A percentile compares a stretch with the other conserved stretches of the same genome.
Evolutionary conservation across 2,888 invertebrate species (phyloP).

Genomic region (Allolobophora icterica): DNA sequence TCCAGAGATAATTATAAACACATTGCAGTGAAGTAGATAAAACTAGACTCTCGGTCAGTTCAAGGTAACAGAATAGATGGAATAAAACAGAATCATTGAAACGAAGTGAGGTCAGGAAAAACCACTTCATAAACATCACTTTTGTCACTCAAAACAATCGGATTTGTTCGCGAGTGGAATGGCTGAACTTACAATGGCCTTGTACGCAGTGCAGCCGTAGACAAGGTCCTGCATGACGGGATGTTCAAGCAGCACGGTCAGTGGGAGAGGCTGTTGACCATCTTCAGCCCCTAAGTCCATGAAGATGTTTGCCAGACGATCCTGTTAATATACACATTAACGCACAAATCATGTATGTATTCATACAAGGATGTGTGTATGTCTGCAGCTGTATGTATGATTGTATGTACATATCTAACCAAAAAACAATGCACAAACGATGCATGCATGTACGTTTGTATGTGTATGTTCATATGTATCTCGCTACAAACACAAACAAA

Average conservation of each 20-base stretch:
- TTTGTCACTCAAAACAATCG: too few relatives aligned
- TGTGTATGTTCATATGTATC: too few relatives aligned
- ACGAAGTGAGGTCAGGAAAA: too few relatives aligned
- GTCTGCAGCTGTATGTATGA: background rate
- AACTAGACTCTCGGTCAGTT: too few relatives aligned
- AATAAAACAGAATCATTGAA: too few relatives aligned
- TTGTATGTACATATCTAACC: background rate
- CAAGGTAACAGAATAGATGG: too few relatives aligned
- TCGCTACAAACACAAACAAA: too few relatives aligned
- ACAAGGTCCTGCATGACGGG: slow-evolving; percentile 62
- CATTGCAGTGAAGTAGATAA: too few relatives aligned
- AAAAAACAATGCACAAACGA: background rate
- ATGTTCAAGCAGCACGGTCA: slow-evolving; percentile 60
- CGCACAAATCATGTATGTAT: background rate
- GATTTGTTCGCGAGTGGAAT: too few relatives aligned
- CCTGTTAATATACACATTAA: slow-evolving; percentile 52
- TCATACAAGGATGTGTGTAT: background rate
- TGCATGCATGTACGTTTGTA: too few relatives aligned
- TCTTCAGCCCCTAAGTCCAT: slow-evolving; percentile 59
- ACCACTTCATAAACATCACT: too few relatives aligned
- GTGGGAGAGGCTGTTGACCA: slow-evolving; percentile 53
- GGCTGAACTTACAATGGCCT: slow-evolving; percentile 55
- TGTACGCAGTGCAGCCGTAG: slow-evolving; percentile 56
- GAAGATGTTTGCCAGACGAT: slow-evolving; percentile 58
- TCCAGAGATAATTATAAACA: too few relatives aligned